Evolutionary conservation across 2,888 invertebrate genomes (phyloP).

Genomic region (Ophraella communa): DNA sequence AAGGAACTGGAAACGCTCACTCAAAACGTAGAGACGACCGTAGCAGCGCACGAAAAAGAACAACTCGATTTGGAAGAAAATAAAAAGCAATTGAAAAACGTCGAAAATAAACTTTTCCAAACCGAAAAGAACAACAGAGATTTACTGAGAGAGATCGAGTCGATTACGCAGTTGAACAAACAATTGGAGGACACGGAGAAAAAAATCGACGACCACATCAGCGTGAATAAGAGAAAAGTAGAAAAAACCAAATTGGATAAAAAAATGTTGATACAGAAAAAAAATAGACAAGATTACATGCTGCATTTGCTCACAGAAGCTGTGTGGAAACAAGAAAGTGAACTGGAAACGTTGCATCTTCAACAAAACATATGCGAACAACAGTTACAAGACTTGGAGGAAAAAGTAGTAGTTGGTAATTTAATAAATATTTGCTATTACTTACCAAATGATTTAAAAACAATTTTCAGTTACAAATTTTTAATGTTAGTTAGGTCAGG

Average conservation of each 20-base stretch:
- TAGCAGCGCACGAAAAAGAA: constrained; percentile 62
- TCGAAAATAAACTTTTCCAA: constrained; percentile 58
- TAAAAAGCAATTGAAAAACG: constrained; percentile 61
- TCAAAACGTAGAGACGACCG: constrained; percentile 61
- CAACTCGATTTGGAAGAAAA: constrained; percentile 62
- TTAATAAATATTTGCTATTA: too few relatives aligned
- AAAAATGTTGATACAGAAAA: constrained; percentile 64
- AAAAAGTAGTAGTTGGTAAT: constrained; percentile 72
- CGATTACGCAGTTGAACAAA: constrained; percentile 63
- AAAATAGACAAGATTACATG: constrained; percentile 62
- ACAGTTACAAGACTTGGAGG: constrained; percentile 66
- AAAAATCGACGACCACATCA: constrained; percentile 68
- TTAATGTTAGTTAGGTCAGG: too few relatives aligned
- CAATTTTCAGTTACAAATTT: too few relatives aligned
- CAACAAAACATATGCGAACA: constrained; percentile 71
- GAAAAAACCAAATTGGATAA: constrained; percentile 70
- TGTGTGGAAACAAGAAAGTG: constrained; percentile 73
- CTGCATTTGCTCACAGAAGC: constrained; percentile 73
- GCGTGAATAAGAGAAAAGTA: constrained; percentile 69
- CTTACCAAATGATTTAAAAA: too few relatives aligned
- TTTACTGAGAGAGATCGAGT: constrained; percentile 66
- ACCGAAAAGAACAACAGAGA: constrained; percentile 61
- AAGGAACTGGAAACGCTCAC: constrained; percentile 66
- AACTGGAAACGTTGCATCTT: constrained; percentile 68
- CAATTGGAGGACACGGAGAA: constrained; percentile 70